These are phyloP conservation scores for Ammodytes dubius DNA, from an alignment of 2,113 vertebrate species.

Conservation along the genomic window DNA sequence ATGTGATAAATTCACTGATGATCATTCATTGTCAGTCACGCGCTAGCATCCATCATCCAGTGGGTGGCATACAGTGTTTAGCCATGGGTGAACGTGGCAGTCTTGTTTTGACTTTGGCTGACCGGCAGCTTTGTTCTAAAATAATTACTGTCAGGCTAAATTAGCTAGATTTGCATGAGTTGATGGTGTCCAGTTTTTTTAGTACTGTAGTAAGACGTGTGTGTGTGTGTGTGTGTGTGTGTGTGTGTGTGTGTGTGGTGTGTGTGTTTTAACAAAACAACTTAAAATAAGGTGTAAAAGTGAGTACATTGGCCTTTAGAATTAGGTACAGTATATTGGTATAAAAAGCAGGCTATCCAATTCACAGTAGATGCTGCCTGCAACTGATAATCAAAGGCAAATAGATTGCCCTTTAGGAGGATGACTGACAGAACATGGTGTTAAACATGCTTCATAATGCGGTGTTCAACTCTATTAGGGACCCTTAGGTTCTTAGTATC, in stretches of 20 bases:
- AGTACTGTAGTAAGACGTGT: background rate
- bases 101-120: conserved; percentile 21
- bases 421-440: conserved; percentile 33
- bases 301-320: background rate
- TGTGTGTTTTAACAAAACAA: conserved; percentile 8
- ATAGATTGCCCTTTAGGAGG: conserved; percentile 19
- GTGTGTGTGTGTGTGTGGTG: background rate
- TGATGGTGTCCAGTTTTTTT: background rate
- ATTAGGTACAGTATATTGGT: conserved; percentile 14
- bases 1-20: conserved; percentile 32
- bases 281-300: conserved; percentile 4
- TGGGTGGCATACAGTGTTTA: conserved; percentile 18
- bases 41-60: conserved; percentile 24
- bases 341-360: conserved; percentile 6
- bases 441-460: conserved; percentile 30
- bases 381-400: conserved; percentile 45
- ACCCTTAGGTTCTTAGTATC: conserved; percentile 38
- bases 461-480: conserved; percentile 49
- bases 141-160: conserved; percentile 19
- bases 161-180: conserved; percentile 16
- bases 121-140: conserved; percentile 21
- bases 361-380: conserved; percentile 19
- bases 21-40: conserved; percentile 47
- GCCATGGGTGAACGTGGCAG: conserved; percentile 20
- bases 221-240: conserved; percentile 12